Evolutionary conservation across 2,888 invertebrate genomes (phyloP), one percentile per base, ranked within the genome.

Genomic region (Drosophila pegasa): DNA sequence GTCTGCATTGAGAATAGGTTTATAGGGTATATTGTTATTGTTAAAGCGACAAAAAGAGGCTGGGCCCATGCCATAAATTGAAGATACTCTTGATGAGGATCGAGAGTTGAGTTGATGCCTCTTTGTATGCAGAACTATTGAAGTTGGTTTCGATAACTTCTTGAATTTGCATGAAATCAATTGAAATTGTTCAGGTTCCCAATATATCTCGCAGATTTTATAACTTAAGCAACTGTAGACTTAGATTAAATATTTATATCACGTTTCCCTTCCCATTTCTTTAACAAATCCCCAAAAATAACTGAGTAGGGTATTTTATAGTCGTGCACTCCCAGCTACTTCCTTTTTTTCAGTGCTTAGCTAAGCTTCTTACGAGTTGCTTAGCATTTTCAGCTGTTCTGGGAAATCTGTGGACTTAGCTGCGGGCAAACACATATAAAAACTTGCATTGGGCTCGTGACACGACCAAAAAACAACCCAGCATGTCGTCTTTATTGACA

Each of bases 381-480:
- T 60, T 60, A 65, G 67, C 61, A 66, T 62, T 51, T 52, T 38
- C 14, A 33, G 25, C 25, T 66, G 33, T 66, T 66, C 62, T 67
- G 54, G 68, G 55, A 41, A 63, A 41, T n/a, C 16, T 18, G 10
- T 20, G 18, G 31, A 35, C 16, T 33, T 59, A 43, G 35, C 45
- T 48, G 20, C 31, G 48, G 48, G 33, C 48, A n/a, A 18, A 29
- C 54, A 33, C 16, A 8, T 14, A 22, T 12, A 18, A 45, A 43
- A 45, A 48, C 16, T 33, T 16, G 55, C 33, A 33, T 33, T 56
- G 33, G 50, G 22, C 31, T 22, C 55, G 55, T 33, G 33, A 56
- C 50, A 33, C 55, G 31, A 31, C 35, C 33, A 35, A 50, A 51
- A 48, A 20, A 14, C 48, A n/a, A 0, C 31, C 0, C 20, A 14